phyloP scores from a whole-genome alignment of 2,113 vertebrate species.

The Brachyistius frenatus region DNA sequence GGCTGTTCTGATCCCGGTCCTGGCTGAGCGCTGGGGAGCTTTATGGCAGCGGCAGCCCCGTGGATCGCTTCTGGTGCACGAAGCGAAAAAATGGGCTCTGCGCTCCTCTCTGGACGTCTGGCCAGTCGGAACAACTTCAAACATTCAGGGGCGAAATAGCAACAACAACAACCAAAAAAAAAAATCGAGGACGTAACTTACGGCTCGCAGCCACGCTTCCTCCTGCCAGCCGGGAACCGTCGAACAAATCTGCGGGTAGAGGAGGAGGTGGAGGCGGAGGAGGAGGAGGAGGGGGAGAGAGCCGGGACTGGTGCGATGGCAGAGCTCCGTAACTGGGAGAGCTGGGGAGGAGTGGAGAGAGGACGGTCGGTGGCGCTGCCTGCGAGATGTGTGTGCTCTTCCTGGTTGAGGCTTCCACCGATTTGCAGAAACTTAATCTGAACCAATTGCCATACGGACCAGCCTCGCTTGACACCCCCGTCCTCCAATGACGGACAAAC shows the following conservation, averaged over 20 bases:
- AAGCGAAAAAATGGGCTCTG: slow-evolving; percentile 69
- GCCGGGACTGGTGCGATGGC: slow-evolving; percentile 77
- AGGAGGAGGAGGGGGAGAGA: neutral
- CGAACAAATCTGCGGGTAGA: slow-evolving; percentile 55
- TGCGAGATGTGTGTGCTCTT: slow-evolving; percentile 72
- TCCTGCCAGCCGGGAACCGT: slow-evolving; percentile 59
- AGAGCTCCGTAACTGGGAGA: slow-evolving; percentile 76
- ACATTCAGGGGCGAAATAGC: slow-evolving; percentile 50
- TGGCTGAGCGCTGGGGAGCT: slow-evolving; percentile 4
- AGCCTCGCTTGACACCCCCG: slow-evolving; percentile 49
- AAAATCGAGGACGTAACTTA: slow-evolving; percentile 67
- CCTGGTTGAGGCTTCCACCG: slow-evolving; percentile 80
- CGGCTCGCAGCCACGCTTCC: slow-evolving; percentile 68
- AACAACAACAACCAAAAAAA: neutral
- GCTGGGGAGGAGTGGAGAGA: slow-evolving; percentile 73
- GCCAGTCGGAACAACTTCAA: slow-evolving; percentile 73
- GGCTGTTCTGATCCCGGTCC: slow-evolving; percentile 46
- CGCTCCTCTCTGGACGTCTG: slow-evolving; percentile 59
- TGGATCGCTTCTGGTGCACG: slow-evolving; percentile 70
- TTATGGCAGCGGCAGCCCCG: slow-evolving; percentile 62
- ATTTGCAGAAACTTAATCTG: slow-evolving; percentile 78
- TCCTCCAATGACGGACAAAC: slow-evolving; percentile 65
- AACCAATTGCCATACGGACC: slow-evolving; percentile 65
- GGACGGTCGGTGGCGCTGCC: slow-evolving; percentile 74
- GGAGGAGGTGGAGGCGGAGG: neutral